Conservation (phyloP, 2,797 vertebrate species). For the Australoheros facetus region DNA sequence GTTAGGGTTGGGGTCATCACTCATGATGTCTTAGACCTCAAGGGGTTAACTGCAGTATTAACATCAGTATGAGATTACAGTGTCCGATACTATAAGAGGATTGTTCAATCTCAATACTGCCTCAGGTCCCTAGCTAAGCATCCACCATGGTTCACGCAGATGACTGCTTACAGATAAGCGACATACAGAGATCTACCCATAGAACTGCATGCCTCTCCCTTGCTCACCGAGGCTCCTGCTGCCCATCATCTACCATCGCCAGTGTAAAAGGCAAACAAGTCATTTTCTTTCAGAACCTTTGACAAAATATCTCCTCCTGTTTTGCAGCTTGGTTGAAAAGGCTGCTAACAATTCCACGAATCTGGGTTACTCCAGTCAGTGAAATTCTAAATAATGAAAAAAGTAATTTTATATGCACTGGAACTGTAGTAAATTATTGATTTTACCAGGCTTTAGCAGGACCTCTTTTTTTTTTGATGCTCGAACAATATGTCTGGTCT, state of each 20-base stretch:
- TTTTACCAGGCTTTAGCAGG: conserved; percentile 19
- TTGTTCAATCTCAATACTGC: no score
- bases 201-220: no score
- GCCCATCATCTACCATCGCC: neutral
- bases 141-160: no score
- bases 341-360: neutral
- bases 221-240: neutral
- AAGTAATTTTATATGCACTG: conserved; percentile 35
- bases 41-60: no score
- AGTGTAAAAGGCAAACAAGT: no score
- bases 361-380: conserved; percentile 38
- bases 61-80: no score
- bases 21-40: no score
- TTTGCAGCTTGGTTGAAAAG: neutral
- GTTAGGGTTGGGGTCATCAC: no score
- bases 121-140: no score
- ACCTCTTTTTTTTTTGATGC: conserved; percentile 2
- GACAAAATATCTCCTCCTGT: neutral
- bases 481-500: conserved; percentile 19
- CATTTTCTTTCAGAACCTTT: neutral
- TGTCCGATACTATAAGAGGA: no score
- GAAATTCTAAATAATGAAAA: conserved; percentile 48
- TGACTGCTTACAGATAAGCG: no score
- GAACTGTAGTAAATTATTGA: conserved; percentile 53
- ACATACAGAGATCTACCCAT: no score